These are phyloP conservation scores for Phenganax subtilis DNA, from an alignment of 92 coral and sea anemone genomes.

Conservation along the genomic window DNA sequence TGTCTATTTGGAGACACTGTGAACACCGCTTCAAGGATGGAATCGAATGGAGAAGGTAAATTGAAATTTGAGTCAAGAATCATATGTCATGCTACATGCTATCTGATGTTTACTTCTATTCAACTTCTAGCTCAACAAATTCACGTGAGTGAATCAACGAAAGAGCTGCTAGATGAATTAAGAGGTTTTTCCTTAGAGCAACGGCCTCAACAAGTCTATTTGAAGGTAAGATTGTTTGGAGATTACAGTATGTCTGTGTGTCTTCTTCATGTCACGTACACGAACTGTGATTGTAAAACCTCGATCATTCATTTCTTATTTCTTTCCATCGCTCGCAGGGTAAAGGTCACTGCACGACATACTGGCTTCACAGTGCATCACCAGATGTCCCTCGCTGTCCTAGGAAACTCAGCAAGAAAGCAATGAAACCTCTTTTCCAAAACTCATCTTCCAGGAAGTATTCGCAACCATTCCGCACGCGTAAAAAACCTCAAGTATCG, in stretches of 20 bases:
- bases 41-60: constrained; percentile 79
- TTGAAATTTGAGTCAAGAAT: constrained; percentile 10
- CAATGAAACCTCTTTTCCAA: constrained; percentile 35
- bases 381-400: constrained; percentile 39
- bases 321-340: constrained; percentile 54
- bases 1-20: constrained; percentile 95
- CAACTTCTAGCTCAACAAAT: constrained; percentile 58
- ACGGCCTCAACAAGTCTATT: constrained; percentile 54
- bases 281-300: no score
- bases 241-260: neutral
- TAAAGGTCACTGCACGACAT: constrained; percentile 71
- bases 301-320: neutral
- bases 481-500: constrained; percentile 27
- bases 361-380: constrained; percentile 63
- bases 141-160: constrained; percentile 73
- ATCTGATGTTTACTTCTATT: neutral
- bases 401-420: constrained; percentile 38
- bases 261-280: no score
- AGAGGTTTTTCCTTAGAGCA: constrained; percentile 60
- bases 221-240: constrained; percentile 54
- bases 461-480: constrained; percentile 26
- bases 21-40: constrained; percentile 91
- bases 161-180: constrained; percentile 52
- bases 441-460: constrained; percentile 5
- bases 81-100: neutral